phyloP scores from a whole-genome alignment of 2,113 vertebrate species.

The Campylomormyrus numenius region DNA sequence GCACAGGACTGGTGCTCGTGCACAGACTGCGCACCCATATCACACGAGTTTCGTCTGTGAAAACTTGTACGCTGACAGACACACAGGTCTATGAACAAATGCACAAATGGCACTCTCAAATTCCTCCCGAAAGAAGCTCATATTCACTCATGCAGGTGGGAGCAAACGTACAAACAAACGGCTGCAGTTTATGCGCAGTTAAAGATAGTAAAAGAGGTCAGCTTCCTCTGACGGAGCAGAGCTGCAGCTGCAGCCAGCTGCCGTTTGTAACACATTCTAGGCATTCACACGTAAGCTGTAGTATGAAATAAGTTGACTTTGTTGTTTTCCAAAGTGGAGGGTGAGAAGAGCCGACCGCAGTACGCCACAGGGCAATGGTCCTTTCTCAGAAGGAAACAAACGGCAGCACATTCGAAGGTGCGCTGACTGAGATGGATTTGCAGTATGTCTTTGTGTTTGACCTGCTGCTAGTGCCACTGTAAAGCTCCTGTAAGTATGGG shows the following conservation, averaged over 20 bases:
- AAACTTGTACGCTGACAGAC: neutral
- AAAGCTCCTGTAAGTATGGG: conserved; percentile 16
- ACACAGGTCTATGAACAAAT: neutral
- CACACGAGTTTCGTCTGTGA: neutral
- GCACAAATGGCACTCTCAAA: neutral
- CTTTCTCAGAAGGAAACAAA: neutral
- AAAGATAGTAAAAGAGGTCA: neutral
- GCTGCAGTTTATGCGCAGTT: neutral
- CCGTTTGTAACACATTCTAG: conserved; percentile 12
- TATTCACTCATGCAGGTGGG: neutral
- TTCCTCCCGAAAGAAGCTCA: neutral
- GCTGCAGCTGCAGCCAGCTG: too few relatives aligned
- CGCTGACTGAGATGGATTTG: neutral
- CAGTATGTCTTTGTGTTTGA: neutral
- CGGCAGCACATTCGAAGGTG: neutral
- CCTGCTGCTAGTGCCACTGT: neutral
- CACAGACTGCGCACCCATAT: neutral
- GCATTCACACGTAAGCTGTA: conserved; percentile 13
- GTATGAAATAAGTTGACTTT: conserved; percentile 5
- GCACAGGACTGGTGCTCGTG: neutral
- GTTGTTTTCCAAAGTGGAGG: conserved; percentile 19
- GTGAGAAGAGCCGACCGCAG: conserved; percentile 35
- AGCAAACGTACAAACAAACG: neutral
- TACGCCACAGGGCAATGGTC: neutral
- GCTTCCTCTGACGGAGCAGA: neutral